A percentile compares a stretch with the other conserved stretches of the same genome.
Conservation (phyloP, 2,113 vertebrate genomes). For the Turdus rufiventris region DNA sequence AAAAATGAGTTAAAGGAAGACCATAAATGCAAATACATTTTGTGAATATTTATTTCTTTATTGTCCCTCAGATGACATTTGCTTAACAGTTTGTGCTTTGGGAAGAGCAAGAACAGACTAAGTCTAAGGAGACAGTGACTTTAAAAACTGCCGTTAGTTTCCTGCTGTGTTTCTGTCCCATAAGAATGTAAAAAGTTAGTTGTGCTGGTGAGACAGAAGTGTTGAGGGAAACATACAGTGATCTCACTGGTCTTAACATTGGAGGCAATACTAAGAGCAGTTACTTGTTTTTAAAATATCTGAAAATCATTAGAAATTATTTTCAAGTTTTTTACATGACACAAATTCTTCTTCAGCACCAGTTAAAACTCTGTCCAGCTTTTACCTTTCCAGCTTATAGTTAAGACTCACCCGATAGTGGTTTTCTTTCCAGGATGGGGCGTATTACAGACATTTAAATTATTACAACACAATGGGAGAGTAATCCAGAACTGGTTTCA, state of each 20-base stretch:
- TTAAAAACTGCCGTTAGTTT: background rate
- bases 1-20: background rate
- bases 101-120: background rate
- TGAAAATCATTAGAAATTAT: background rate
- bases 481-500: background rate
- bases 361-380: background rate
- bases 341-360: background rate
- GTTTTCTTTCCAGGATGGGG: background rate
- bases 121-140: background rate
- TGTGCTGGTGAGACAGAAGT: background rate
- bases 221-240: background rate
- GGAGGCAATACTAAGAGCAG: background rate
- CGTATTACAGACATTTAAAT: background rate
- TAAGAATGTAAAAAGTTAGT: background rate
- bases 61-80: background rate
- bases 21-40: background rate
- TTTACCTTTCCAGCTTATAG: background rate
- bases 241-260: background rate
- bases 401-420: background rate
- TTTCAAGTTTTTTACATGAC: background rate
- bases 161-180: background rate
- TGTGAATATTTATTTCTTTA: background rate
- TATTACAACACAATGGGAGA: background rate
- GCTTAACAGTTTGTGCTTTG: background rate
- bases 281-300: background rate